phyloP scores from a whole-genome alignment of 1,140 invertebrate genomes.

The Eueides isabella region DNA sequence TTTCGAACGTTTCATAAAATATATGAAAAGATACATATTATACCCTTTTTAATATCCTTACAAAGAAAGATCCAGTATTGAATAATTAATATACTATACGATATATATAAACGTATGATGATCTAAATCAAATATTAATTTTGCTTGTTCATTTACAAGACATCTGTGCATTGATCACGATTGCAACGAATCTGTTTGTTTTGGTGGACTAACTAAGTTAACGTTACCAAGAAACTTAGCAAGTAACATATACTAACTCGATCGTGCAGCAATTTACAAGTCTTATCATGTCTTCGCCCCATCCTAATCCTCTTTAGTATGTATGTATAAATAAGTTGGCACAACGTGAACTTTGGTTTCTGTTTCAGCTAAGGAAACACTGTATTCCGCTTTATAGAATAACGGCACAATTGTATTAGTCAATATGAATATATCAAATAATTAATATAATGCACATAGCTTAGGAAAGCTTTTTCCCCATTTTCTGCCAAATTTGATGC shows the following conservation, averaged over 20 bases:
- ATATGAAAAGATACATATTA: too few species aligned
- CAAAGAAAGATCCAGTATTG: too few species aligned
- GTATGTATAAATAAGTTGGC: conserved; percentile 3
- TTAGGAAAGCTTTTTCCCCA: too few species aligned
- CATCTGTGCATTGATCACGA: conserved; percentile 58
- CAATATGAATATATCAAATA: neutral
- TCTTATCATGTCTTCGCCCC: conserved; percentile 32
- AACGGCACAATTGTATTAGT: neutral
- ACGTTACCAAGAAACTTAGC: conserved; percentile 48
- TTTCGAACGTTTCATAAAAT: too few species aligned
- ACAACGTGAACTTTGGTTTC: conserved; percentile 2
- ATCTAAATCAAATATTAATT: too few species aligned
- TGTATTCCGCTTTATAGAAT: neutral
- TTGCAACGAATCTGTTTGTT: conserved; percentile 61
- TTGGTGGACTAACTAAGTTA: conserved; percentile 55
- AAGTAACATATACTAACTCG: conserved; percentile 30
- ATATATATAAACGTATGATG: too few species aligned
- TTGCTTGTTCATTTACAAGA: conserved; percentile 17
- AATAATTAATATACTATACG: too few species aligned
- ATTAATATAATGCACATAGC: too few species aligned
- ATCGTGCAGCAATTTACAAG: conserved; percentile 31
- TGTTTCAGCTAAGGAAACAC: neutral
- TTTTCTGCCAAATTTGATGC: too few species aligned
- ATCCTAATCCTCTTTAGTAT: conserved; percentile 17
- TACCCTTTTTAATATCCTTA: too few species aligned